Evolutionary conservation across 2,797 vertebrate genomes (phyloP).

Genomic region (Cynopterus sphinx): DNA sequence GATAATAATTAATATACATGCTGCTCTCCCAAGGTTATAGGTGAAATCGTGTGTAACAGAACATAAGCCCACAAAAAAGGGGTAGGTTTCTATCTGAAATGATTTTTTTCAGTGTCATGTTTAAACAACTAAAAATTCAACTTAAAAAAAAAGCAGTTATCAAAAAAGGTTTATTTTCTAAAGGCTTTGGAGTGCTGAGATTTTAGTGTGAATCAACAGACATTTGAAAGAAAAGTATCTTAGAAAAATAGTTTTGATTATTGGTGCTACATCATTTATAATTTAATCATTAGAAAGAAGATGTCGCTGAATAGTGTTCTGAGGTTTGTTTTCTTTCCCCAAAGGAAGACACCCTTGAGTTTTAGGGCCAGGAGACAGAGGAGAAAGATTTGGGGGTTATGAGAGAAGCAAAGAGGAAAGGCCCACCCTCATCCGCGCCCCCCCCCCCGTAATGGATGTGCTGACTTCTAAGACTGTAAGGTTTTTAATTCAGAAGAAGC

Average conservation of each 20-base stretch:
- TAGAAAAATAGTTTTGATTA: neutral
- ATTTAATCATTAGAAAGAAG: neutral
- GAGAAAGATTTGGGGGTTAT: neutral
- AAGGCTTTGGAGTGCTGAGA: neutral
- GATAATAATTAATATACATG: neutral
- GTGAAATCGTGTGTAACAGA: neutral
- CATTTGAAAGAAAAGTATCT: neutral
- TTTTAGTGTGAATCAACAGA: neutral
- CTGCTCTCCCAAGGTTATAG: neutral
- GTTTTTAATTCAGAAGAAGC: neutral
- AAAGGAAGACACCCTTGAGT: neutral
- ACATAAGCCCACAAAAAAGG: neutral
- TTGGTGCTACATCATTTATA: neutral
- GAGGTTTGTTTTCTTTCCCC: neutral
- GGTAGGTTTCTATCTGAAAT: neutral
- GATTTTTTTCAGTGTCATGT: neutral
- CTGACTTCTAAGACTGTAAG: neutral
- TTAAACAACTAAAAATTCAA: slow-evolving; percentile 34
- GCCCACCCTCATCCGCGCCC: too few species aligned
- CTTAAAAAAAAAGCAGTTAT: neutral
- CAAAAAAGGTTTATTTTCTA: neutral
- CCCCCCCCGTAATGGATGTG: too few species aligned
- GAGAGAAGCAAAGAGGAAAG: neutral
- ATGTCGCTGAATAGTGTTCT: neutral
- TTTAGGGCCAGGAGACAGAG: neutral